Percentiles rank a stretch among this genome's conserved stretches.
These are phyloP conservation scores for Grammomys dolichurus DNA, from an alignment of 2,113 vertebrate genomes.

Conservation along the genomic window DNA sequence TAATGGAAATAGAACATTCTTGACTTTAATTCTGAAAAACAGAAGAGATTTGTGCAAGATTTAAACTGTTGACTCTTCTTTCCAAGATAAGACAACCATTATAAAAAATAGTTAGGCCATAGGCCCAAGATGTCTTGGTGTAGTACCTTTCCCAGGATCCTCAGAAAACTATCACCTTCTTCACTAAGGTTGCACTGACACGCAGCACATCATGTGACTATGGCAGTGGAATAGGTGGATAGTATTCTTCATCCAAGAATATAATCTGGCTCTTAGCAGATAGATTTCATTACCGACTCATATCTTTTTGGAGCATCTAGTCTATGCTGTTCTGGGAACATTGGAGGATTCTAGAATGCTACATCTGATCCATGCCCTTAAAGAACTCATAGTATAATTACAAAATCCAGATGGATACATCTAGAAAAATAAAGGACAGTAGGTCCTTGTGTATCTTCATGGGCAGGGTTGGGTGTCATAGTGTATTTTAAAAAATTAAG, in stretches of 20 bases:
- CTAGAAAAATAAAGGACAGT: background rate
- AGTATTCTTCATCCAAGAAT: background rate
- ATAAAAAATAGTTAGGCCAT: background rate
- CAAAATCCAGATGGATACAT: background rate
- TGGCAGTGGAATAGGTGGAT: background rate
- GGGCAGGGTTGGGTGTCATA: background rate
- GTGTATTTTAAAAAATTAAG: background rate
- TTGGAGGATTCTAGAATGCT: background rate
- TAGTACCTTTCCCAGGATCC: background rate
- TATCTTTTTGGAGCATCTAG: background rate
- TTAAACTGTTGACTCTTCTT: background rate
- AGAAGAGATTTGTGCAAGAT: background rate
- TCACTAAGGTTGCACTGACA: background rate
- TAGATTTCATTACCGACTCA: accelerated
- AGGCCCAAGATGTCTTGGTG: background rate
- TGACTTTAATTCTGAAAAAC: background rate
- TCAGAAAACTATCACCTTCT: background rate
- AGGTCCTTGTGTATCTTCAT: background rate
- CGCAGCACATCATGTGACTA: background rate
- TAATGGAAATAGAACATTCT: background rate
- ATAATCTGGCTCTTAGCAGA: accelerated
- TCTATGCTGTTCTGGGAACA: background rate
- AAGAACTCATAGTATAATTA: background rate
- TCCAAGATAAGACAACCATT: background rate
- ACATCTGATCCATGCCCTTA: background rate